phyloP scores from a whole-genome alignment of 2,888 invertebrate species.

The Ophioninae sp. region DNA sequence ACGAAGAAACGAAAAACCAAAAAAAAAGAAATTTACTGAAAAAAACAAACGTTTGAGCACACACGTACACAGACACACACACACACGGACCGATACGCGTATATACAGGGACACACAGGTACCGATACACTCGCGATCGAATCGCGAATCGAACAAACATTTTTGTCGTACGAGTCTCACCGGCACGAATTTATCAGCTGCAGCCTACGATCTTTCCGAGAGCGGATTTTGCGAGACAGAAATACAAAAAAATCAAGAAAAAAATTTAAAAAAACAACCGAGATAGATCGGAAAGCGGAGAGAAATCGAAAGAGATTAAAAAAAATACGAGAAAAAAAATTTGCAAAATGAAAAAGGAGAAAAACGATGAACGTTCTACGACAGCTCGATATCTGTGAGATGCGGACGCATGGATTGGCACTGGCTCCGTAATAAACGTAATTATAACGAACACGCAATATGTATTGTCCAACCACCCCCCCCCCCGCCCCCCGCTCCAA shows the following conservation, averaged over 20 bases:
- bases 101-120: constrained; percentile 55
- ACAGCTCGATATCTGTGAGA: constrained; percentile 54
- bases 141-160: constrained; percentile 27
- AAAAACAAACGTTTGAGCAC: constrained; percentile 6
- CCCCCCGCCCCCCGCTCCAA: constrained; percentile 47
- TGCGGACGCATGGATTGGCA: constrained; percentile 61
- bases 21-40: constrained; percentile 10
- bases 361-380: constrained; percentile 39
- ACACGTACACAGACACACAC: constrained; percentile 33
- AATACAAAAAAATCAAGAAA: constrained; percentile 20
- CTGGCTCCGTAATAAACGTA: constrained; percentile 60
- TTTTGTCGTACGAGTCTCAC: constrained; percentile 32
- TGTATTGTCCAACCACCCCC: constrained; percentile 58
- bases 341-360: neutral
- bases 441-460: constrained; percentile 62
- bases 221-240: constrained; percentile 54
- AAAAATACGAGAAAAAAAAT: neutral
- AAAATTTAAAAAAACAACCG: neutral
- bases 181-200: constrained; percentile 14
- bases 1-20: constrained; percentile 8
- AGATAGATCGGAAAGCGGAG: neutral
- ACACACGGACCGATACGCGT: constrained; percentile 48
- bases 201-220: constrained; percentile 17
- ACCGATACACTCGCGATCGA: constrained; percentile 55
- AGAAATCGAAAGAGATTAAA: constrained; percentile 10